Conservation (phyloP, 2,113 vertebrate species). For the Electrona antarctica region DNA sequence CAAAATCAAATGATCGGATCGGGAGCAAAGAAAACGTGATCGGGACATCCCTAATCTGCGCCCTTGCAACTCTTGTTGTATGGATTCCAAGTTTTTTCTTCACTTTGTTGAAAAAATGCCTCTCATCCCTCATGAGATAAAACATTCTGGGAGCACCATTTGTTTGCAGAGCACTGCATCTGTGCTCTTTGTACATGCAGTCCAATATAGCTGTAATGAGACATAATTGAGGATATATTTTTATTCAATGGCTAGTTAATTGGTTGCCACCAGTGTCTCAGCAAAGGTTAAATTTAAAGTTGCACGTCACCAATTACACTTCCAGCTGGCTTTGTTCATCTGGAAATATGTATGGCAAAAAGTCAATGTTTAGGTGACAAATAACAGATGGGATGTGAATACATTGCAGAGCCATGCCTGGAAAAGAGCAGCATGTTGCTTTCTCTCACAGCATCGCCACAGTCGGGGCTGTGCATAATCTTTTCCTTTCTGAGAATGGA, state of each 20-base stretch:
- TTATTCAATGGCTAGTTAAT: slow-evolving; percentile 82
- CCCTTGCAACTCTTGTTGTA: too few relatives aligned
- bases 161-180: slow-evolving; percentile 54
- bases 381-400: slow-evolving; percentile 75
- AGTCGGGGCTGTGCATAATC: slow-evolving; percentile 69
- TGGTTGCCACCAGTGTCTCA: slow-evolving; percentile 80
- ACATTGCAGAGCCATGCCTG: slow-evolving; percentile 56
- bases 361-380: slow-evolving; percentile 81
- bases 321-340: slow-evolving; percentile 82
- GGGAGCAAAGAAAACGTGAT: too few relatives aligned
- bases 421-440: slow-evolving; percentile 35
- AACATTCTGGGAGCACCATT: slow-evolving; percentile 28
- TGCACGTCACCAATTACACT: slow-evolving; percentile 82
- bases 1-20: too few relatives aligned
- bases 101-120: too few relatives aligned
- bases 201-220: slow-evolving; percentile 78
- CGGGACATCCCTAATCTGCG: too few relatives aligned
- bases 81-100: too few relatives aligned
- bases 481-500: slow-evolving; percentile 66
- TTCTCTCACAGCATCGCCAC: slow-evolving; percentile 52
- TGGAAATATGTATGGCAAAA: slow-evolving; percentile 79
- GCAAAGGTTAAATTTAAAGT: slow-evolving; percentile 84
- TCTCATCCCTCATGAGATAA: slow-evolving; percentile 17
- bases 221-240: slow-evolving; percentile 83
- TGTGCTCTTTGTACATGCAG: slow-evolving; percentile 71